Conservation (phyloP, 2,797 vertebrate species). For the Borostomias antarcticus region DNA sequence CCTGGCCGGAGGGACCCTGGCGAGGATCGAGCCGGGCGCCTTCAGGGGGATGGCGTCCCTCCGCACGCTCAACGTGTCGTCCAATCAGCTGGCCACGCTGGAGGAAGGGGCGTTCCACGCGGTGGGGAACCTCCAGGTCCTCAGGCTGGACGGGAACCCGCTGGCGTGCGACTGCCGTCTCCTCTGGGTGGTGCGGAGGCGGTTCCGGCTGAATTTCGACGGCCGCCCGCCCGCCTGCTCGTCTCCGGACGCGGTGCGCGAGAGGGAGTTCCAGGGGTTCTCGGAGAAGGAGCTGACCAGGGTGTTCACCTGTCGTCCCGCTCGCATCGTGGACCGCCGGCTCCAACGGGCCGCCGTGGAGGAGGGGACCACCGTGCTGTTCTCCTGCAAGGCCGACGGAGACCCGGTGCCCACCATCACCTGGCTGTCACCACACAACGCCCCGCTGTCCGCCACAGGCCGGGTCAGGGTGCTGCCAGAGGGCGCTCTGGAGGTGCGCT, state of each 20-base stretch:
- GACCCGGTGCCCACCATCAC: constrained; percentile 81
- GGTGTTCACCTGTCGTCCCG: constrained; percentile 82
- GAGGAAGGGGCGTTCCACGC: constrained; percentile 87
- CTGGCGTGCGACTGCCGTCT: constrained; percentile 90
- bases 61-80: constrained; percentile 84
- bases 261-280: constrained; percentile 80
- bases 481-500: constrained; percentile 85
- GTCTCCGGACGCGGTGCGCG: constrained; percentile 65
- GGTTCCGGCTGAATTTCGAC: constrained; percentile 80
- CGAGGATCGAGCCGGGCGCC: constrained; percentile 80
- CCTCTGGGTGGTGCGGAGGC: constrained; percentile 85
- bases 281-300: constrained; percentile 79
- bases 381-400: constrained; percentile 85
- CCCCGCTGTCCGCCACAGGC: constrained; percentile 67
- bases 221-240: constrained; percentile 82
- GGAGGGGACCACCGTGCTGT: constrained; percentile 78
- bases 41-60: constrained; percentile 84
- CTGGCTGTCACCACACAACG: constrained; percentile 82
- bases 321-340: constrained; percentile 75
- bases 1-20: constrained; percentile 79
- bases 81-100: constrained; percentile 84
- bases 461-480: constrained; percentile 79
- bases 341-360: constrained; percentile 77
- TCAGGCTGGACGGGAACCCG: constrained; percentile 86
- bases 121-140: constrained; percentile 81